Evolutionary conservation across 2,888 invertebrate genomes (phyloP).

Genomic region (Drosophila bunnanda): DNA sequence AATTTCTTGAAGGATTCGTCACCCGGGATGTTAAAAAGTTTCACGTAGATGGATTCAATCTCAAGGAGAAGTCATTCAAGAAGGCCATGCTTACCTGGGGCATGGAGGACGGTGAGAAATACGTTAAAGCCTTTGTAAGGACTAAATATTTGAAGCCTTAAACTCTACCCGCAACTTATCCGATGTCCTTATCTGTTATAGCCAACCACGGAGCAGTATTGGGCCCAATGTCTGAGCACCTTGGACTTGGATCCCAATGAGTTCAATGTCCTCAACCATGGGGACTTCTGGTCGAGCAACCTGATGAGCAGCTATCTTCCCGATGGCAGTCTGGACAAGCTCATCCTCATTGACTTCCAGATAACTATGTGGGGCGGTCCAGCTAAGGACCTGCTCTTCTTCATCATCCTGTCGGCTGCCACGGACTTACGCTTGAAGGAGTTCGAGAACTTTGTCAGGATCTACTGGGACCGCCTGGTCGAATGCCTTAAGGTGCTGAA

Average conservation of each 20-base stretch:
- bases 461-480: conserved; percentile 78
- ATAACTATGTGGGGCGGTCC: conserved; percentile 81
- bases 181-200: conserved; percentile 2
- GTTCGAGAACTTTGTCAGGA: conserved; percentile 79
- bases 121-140: conserved; percentile 62
- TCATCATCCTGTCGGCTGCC: conserved; percentile 73
- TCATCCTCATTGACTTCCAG: conserved; percentile 80
- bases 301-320: conserved; percentile 76
- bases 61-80: conserved; percentile 42
- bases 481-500: conserved; percentile 74
- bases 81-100: conserved; percentile 74
- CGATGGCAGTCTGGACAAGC: conserved; percentile 60
- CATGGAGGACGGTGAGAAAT: conserved; percentile 63
- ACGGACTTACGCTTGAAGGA: conserved; percentile 70
- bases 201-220: conserved; percentile 70
- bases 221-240: conserved; percentile 44
- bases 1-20: conserved; percentile 64
- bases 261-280: conserved; percentile 80
- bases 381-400: conserved; percentile 76
- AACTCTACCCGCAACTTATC: too few relatives aligned
- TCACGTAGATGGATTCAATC: conserved; percentile 18
- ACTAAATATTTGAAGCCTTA: neutral
- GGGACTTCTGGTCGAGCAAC: conserved; percentile 83
- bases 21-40: conserved; percentile 2
- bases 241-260: conserved; percentile 50